phyloP scores from a whole-genome alignment of 2,113 vertebrate species.

The Hemibagrus wyckioides region DNA sequence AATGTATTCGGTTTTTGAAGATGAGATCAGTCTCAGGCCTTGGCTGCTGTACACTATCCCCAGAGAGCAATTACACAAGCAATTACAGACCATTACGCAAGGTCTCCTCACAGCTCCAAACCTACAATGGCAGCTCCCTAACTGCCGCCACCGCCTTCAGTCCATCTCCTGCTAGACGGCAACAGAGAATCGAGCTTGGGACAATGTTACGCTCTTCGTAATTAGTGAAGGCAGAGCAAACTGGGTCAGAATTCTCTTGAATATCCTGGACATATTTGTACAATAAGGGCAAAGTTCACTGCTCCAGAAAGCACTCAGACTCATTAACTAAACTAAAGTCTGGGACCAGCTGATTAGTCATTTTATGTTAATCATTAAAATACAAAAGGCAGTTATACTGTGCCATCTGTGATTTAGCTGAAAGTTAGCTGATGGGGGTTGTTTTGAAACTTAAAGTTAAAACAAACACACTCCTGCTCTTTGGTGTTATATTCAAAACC shows the following conservation, averaged over 20 bases:
- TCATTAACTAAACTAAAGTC: not conserved
- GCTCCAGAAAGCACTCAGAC: not conserved
- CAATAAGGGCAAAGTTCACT: not conserved
- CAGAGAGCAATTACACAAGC: constrained; percentile 71
- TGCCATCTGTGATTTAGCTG: not conserved
- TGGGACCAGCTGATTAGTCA: not conserved
- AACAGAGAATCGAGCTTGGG: constrained; percentile 8
- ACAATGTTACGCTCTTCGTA: constrained; percentile 21
- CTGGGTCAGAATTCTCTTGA: not conserved
- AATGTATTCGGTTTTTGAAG: constrained; percentile 51
- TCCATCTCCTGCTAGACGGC: constrained; percentile 46
- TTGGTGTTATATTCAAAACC: not conserved
- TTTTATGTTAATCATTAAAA: not conserved
- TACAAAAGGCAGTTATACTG: not conserved
- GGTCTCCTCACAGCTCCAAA: constrained; percentile 55
- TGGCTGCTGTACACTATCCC: constrained; percentile 60
- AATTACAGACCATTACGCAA: constrained; percentile 63
- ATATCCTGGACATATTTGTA: constrained; percentile 13
- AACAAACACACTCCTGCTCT: not conserved
- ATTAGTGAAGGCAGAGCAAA: constrained; percentile 35
- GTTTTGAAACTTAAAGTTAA: not conserved
- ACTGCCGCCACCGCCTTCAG: constrained; percentile 44
- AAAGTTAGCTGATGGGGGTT: not conserved
- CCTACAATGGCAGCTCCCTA: constrained; percentile 56
- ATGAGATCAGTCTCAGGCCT: constrained; percentile 46